Base-by-base conservation (phyloP, 2,888 invertebrate genomes). In the Lasioglossum calceatum region DNA sequence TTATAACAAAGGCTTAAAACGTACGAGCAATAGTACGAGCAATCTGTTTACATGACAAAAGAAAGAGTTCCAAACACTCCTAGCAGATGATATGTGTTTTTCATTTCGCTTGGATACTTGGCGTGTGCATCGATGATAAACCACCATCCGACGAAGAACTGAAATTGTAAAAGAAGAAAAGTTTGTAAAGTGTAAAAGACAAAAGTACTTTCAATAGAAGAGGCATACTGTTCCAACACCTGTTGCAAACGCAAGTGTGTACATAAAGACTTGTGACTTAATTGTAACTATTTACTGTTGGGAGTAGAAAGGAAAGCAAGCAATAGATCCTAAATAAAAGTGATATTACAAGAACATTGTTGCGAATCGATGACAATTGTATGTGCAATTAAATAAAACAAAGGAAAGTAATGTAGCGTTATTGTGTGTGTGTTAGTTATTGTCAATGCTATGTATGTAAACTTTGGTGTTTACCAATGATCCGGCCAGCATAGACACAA, bases 81-180 rank as follows among this genome's bases (percentile, higher is more conserved):
- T 94, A 99, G 99, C 81, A 99, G 97, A 93, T 99, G 98, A 91
- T 98, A 98, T 0, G 98, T 98, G 90, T 97, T 97, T 12, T 96
- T 93, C 95, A 99, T 95, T 96, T 97, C 96, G 58, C 96, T 96
- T 0, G 97, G 97, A 93, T 98, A 97, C 36, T 97, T 97, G 0
- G 98, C 97, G 82, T 98, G 97, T 14, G 99, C 98, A 96, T 99
- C 99, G 92, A 99, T 99, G 87, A 99, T 97, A 87, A 99, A 97
- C 99, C 99, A 99, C 99, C 99, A 99, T 77, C 99, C 99, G 92
- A 97, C 96, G 93, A 99, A 99, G 96, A 99, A 99, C 99, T 99
- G 94, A 78, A 96, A 95, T 89, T 50, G 16, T 19, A 50, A 76
- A 82, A 67, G 12, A 42, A 1, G 2, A n/a, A 14, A 42, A 7